A percentile compares a stretch with the other conserved stretches of the same genome.
phyloP scores from a whole-genome alignment of 2,888 invertebrate genomes.

The Steinernema carpocapsae region DNA sequence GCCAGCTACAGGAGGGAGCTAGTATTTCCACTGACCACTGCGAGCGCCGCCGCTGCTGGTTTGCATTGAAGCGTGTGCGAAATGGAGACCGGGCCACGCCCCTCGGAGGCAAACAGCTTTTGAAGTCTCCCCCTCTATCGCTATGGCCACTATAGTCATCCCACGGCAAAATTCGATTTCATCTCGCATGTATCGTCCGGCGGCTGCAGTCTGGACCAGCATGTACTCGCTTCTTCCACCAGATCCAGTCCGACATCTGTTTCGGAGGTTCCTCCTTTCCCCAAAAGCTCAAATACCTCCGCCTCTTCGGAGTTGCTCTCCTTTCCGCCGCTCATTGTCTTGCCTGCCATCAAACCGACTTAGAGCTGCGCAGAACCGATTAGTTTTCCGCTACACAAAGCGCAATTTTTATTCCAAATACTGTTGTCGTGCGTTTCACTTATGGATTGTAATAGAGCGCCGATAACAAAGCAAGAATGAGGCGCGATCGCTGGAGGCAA shows the following conservation, averaged over 20 bases:
- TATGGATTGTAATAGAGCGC: constrained; percentile 7
- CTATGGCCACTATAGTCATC: constrained; percentile 3
- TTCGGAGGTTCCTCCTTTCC: too few species aligned
- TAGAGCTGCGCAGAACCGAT: neutral
- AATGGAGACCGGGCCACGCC: constrained; percentile 18
- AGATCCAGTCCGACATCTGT: neutral
- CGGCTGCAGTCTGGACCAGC: too few species aligned
- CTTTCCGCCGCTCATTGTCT: too few species aligned
- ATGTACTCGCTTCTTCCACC: neutral
- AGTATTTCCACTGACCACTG: neutral
- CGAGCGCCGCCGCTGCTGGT: neutral
- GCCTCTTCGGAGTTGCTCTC: too few species aligned
- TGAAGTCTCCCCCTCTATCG: constrained; percentile 21
- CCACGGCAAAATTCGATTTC: constrained; percentile 24
- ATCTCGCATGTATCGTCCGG: neutral
- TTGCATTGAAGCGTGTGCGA: constrained; percentile 33
- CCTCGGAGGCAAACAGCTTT: constrained; percentile 23
- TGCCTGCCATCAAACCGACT: too few species aligned
- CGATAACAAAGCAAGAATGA: constrained; percentile 29
- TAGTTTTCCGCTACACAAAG: neutral
- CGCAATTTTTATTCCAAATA: constrained; percentile 25
- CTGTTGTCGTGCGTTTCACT: constrained; percentile 14
- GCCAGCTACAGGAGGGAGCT: constrained; percentile 12
- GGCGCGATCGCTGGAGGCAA: constrained; percentile 19
- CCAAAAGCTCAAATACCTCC: too few species aligned